phyloP scores from a whole-genome alignment of 64 coral and sea anemone species.

The Porites australiensis region DNA sequence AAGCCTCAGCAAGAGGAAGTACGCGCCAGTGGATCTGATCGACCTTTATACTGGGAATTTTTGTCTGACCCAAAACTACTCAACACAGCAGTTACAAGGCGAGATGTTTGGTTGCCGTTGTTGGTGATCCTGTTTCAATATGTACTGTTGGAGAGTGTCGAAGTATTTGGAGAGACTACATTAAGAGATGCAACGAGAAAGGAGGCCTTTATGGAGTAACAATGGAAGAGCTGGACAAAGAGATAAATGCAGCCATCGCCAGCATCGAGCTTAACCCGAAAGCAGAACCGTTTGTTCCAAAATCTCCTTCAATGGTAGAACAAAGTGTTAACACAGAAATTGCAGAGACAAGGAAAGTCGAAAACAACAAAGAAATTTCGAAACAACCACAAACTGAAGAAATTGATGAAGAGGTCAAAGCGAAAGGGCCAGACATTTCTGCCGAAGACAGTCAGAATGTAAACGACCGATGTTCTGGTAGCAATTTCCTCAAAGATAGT shows the following conservation, averaged over 20 bases:
- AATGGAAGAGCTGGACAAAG: slow-evolving; percentile 35
- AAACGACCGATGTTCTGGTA: background rate
- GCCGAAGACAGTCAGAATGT: background rate
- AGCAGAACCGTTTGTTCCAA: slow-evolving; percentile 46
- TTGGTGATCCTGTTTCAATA: slow-evolving; percentile 81
- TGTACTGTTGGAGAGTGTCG: slow-evolving; percentile 79
- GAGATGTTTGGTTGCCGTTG: slow-evolving; percentile 70
- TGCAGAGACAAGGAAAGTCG: background rate
- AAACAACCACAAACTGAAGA: background rate
- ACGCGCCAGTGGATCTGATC: background rate
- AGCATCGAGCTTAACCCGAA: slow-evolving; percentile 46
- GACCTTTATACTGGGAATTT: slow-evolving; percentile 70
- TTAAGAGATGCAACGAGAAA: slow-evolving; percentile 53
- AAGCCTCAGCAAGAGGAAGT: slow-evolving; percentile 24
- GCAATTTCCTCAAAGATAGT: background rate
- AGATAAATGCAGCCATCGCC: slow-evolving; percentile 32
- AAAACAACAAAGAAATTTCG: background rate
- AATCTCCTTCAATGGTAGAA: background rate
- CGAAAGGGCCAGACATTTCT: background rate
- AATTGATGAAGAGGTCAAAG: background rate
- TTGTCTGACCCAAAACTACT: slow-evolving; percentile 84
- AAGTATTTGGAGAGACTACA: slow-evolving; percentile 72
- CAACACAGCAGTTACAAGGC: slow-evolving; percentile 85
- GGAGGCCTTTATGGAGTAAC: slow-evolving; percentile 50
- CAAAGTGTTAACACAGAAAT: background rate